Base-by-base conservation (phyloP, 1,140 invertebrate species). In the Drosophila novamexicana region DNA sequence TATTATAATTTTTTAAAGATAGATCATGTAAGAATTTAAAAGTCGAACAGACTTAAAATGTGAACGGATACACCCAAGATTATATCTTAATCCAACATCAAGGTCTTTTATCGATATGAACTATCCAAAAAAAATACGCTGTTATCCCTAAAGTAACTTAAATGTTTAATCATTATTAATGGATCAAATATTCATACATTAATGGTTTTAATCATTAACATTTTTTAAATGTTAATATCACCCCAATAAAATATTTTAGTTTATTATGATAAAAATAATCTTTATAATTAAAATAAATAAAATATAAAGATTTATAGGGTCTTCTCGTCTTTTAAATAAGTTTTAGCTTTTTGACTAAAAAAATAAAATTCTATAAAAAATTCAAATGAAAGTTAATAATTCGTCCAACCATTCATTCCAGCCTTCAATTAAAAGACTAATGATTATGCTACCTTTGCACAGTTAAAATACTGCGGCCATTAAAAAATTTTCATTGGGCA, bases 51-150 rank as follows among this genome's bases (percentile, higher is more conserved):
- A 96, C 94, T 93, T 93, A 94, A 94, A 93, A 86, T 90, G 93
- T 93, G 92, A 94, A 93, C 92, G 93, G 92, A 93, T 95, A 76
- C 94, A 93, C 93, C 93, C 63, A 93, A 93, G 93, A 92, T 91
- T 94, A 93, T 91, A 94, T 94, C 93, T 95, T 95, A 95, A 95
- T 95, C 94, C 95, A 96, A 96, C 95, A 96, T 96, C 95, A 95
- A 96, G 95, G 95, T 96, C 94, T 94, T 79, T 79, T 79, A 77
- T 77, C 69, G 77, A 79, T 79, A 79, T 53, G 77, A 79, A 77
- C 75, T 79, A 69, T 79, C 75, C 61, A 77, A 74, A 77, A 80
- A 77, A 80, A 80, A 75, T 80, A 77, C 77, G 75, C 77, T 79
- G 77, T 77, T 77, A 78, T 14, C 14, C 14, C 14, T 14, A 14